Evolutionary conservation across 2,888 invertebrate species (phyloP), one percentile per base, ranked within the genome.

Genomic region (Hartigia nigra): DNA sequence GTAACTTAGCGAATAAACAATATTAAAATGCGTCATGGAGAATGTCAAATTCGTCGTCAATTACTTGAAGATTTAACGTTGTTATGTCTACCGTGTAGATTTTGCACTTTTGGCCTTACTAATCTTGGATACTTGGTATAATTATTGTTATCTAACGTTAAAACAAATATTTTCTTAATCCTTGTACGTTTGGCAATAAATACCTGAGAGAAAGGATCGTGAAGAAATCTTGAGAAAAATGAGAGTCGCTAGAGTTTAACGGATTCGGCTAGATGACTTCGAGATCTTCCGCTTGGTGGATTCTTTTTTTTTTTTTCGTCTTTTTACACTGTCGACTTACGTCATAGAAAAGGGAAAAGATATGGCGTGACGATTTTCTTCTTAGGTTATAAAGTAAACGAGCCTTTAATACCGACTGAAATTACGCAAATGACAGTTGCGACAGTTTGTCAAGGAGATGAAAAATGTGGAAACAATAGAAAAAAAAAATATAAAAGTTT

Each of bases 251-350:
- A 23, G 55, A 55, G 55, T 55, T 55, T 55, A 23, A 55, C 55
- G 55, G 55, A 55, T 55, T 55, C 55, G 55, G 55, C 23, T 55
- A 55, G 55, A 55, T 55, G 55, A 55, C 23, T 55, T 31, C 31
- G 31, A 72, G 72, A 72, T 72, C 72, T 72, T 72, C 72, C 72
- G 72, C 72, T 31, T 72, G 31, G 72, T 72, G 31, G 14, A 34
- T 34, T 72, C 72, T 31, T 23, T 72, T 5, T 31, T 31, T 23
- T 72, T 5, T 31, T 72, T 31, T 23, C 2, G 14, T 23, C 9
- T 55, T 55, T 55, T 55, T 5, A 14, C 23, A 23, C 55, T 55
- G 55, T 23, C 23, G 2, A 55, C 55, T 55, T 55, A 23, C 23
- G 55, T 55, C 55, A 55, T 55, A 72, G 12, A 31, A 34, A 72